phyloP scores from a whole-genome alignment of 2,113 vertebrate species.

The Brachyhypopomus occidentalis region DNA sequence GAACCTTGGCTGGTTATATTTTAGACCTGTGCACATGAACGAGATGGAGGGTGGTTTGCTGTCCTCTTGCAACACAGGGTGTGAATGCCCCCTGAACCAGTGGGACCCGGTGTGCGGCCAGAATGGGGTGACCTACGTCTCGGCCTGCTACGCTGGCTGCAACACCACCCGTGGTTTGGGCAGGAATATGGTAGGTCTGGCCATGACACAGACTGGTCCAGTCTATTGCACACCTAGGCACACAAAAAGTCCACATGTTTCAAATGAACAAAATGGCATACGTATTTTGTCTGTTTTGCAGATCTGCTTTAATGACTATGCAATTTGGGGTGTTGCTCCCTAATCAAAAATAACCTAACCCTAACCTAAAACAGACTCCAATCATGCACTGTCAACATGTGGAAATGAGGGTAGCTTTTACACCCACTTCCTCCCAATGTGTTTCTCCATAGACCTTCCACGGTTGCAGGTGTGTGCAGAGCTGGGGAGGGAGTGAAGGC shows the following conservation, averaged over 20 bases:
- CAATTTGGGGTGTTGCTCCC: too few relatives aligned
- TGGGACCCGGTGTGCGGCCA: conserved; percentile 92
- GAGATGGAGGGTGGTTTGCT: conserved; percentile 50
- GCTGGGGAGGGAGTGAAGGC: conserved; percentile 49
- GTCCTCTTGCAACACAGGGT: conserved; percentile 78
- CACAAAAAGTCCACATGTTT: background rate
- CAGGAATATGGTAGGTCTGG: conserved; percentile 75
- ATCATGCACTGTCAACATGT: conserved; percentile 6
- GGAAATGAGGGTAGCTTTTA: too few relatives aligned
- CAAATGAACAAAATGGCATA: too few relatives aligned
- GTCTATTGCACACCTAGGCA: conserved; percentile 1
- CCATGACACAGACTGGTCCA: background rate
- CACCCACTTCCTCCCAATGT: background rate
- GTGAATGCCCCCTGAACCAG: conserved; percentile 74
- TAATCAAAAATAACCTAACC: too few relatives aligned
- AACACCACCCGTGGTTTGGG: conserved; percentile 75
- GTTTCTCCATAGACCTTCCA: conserved; percentile 63
- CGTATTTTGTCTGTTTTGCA: too few relatives aligned
- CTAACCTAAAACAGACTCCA: background rate
- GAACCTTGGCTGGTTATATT: background rate
- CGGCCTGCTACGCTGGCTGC: conserved; percentile 91
- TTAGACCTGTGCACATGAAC: background rate
- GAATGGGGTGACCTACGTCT: conserved; percentile 83
- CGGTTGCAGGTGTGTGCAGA: conserved; percentile 75
- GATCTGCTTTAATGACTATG: too few relatives aligned